Evolutionary conservation across 2,797 vertebrate genomes (phyloP).

Genomic region (Dipus sagitta): DNA sequence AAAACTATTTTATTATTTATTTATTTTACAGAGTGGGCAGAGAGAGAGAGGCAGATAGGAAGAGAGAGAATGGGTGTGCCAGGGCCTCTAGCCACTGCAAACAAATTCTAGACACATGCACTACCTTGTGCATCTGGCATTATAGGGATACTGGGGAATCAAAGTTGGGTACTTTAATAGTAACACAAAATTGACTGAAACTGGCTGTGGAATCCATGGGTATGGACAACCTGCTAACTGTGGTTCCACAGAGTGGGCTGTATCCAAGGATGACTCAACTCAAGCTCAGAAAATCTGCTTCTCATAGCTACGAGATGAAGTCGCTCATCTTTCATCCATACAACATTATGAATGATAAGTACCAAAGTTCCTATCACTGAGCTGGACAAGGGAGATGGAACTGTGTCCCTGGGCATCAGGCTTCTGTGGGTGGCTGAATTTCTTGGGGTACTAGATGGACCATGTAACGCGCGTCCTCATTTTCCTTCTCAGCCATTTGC

Average conservation of each 20-base stretch:
- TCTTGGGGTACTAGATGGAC: neutral
- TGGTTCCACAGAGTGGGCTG: neutral
- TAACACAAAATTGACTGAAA: neutral
- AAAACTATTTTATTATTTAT: too few species aligned
- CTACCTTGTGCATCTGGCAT: too few species aligned
- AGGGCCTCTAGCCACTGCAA: too few species aligned
- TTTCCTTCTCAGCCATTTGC: neutral
- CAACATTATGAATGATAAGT: neutral
- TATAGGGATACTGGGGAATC: too few species aligned
- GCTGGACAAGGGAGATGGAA: neutral
- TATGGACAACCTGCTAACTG: too few species aligned
- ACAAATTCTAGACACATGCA: too few species aligned
- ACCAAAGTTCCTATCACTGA: neutral
- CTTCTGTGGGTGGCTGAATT: neutral
- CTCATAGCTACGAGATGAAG: neutral
- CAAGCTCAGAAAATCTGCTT: neutral
- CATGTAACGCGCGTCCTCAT: neutral
- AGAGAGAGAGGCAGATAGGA: too few species aligned
- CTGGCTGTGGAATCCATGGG: neutral
- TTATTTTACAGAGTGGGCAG: too few species aligned
- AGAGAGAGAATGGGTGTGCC: too few species aligned
- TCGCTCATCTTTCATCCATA: neutral
- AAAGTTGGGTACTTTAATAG: neutral
- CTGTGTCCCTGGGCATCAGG: neutral
- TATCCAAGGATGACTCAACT: neutral